Conservation (phyloP, 2,888 invertebrate genomes). For the Pandemis heparana region DNA sequence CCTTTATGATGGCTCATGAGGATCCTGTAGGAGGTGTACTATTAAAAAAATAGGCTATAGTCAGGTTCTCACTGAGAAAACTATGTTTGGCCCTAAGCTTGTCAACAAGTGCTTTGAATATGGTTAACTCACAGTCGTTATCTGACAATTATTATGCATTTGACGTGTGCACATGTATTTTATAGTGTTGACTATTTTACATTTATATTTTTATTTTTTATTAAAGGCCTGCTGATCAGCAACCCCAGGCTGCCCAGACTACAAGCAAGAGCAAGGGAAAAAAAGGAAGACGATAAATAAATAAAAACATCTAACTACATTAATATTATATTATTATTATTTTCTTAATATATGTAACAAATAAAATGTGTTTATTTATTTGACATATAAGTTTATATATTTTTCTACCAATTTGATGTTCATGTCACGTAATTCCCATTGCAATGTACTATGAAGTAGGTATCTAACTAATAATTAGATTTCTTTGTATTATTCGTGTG, state of each 20-base stretch:
- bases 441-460: too few relatives aligned
- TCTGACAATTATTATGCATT: background rate
- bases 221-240: slow-evolving; percentile 79
- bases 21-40: too few relatives aligned
- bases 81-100: too few relatives aligned
- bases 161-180: too few relatives aligned
- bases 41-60: too few relatives aligned
- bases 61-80: too few relatives aligned
- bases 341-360: slow-evolving; percentile 43
- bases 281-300: slow-evolving; percentile 76
- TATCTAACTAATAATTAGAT: background rate
- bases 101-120: too few relatives aligned
- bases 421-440: too few relatives aligned
- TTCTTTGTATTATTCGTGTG: too few relatives aligned
- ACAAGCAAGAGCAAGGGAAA: slow-evolving; percentile 78
- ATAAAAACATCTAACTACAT: slow-evolving; percentile 28
- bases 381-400: slow-evolving; percentile 15
- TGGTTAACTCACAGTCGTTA: background rate
- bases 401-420: too few relatives aligned
- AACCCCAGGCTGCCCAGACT: slow-evolving; percentile 70
- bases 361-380: slow-evolving; percentile 9
- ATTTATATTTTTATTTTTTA: slow-evolving; percentile 41
- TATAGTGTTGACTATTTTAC: background rate
- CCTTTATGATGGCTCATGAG: too few relatives aligned
- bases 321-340: slow-evolving; percentile 39